These are phyloP conservation scores for Acropternis orthonyx DNA, from an alignment of 2,797 vertebrate genomes.

Conservation along the genomic window DNA sequence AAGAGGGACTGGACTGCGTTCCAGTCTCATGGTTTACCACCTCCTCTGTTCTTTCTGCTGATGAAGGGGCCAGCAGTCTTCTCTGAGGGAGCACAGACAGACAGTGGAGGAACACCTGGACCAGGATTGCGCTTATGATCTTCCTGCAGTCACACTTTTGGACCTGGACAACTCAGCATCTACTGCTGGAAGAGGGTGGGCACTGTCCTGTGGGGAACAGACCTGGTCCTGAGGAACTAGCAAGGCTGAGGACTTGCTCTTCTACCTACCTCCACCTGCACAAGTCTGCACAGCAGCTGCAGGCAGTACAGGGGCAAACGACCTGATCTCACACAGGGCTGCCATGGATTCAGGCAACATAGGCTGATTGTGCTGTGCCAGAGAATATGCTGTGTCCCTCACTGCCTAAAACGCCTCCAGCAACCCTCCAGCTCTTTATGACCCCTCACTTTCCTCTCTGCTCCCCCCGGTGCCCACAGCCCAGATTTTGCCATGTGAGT, in stretches of 20 bases:
- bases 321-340: not conserved
- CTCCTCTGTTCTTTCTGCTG: not conserved
- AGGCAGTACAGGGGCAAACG: not conserved
- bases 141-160: not conserved
- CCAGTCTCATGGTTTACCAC: not conserved
- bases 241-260: not conserved
- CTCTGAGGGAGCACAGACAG: not conserved
- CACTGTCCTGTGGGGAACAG: not conserved
- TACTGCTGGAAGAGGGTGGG: not conserved
- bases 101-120: not conserved
- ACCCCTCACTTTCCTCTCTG: not conserved
- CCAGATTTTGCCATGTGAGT: not conserved
- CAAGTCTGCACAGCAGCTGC: not conserved
- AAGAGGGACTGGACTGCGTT: not conserved
- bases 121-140: not conserved
- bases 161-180: not conserved
- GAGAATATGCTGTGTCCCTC: not conserved
- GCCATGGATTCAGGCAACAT: rapidly evolving
- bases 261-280: not conserved
- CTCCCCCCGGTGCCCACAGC: not conserved
- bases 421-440: not conserved
- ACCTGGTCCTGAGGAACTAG: not conserved
- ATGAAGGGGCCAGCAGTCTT: not conserved
- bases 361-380: not conserved
- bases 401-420: not conserved